Base-by-base conservation (phyloP, 2,113 vertebrate genomes). In the Apaloderma vittatum region DNA sequence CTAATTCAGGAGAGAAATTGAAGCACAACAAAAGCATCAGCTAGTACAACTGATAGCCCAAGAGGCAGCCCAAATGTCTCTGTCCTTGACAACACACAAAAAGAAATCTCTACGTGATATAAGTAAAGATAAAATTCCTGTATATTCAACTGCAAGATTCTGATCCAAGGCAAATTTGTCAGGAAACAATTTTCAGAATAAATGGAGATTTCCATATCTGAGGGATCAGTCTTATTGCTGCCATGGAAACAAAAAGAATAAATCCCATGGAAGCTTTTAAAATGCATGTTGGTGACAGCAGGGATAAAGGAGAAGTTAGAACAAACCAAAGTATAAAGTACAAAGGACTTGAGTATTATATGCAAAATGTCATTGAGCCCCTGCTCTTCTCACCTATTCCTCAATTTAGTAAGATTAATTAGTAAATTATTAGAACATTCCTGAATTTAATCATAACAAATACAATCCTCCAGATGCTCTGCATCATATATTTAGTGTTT, bases 181-280 rank as follows among this genome's bases (percentile, higher is more conserved):
- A 86, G 61, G 58, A 82, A 95, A 86, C 26, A 48, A 59, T 71
- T 90, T 75, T 93, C 36, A 78, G 57, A 90, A 92, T 78, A 94
- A 95, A 94, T 78, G 32, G 67, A 95, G 27, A 93, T 97, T 96
- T 95, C 71, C 29, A 36, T 88, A 97, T 94, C 95, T 90, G 71
- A 96, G 68, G 74, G 78, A 91, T 92, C 67, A 73, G 46, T 78
- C 57, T 88, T 94, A 88, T 74, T 93, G 95, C 77, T 97, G 59
- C 84, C 68, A 96, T 93, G 86, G 94, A 95, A 97, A 97, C 88
- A 81, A 94, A 92, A 87, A 75, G 36, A 94, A 84, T 81, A 96
- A 94, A 97, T 86, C 86, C 61, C 34, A 86, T 72, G 46, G 43
- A 92, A 78, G 72, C 57, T 81, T 88, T 97, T 91, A 95, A 95